Evolutionary conservation across 2,888 invertebrate species (phyloP), one percentile per base, ranked within the genome.

Genomic region (Napeogenes sylphis): DNA sequence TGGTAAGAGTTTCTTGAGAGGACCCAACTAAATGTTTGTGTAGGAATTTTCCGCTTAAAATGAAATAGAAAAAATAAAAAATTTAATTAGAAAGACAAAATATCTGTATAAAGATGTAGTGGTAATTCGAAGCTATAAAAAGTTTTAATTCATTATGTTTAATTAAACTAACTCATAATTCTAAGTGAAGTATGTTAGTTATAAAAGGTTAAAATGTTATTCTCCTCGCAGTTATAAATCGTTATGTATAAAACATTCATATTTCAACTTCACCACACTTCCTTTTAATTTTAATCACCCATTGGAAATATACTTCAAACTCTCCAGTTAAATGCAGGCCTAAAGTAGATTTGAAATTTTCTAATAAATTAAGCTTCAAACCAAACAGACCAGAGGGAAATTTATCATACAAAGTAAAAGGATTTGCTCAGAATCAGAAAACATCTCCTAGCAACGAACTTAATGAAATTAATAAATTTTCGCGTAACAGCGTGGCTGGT

Each of bases 401-500:
- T 71, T 70, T 66, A 70, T 72, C 68, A 72, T 68, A 68, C 67
- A 68, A 69, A 70, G 64, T 66, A 64, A 66, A 68, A 61, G 68
- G 66, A 65, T 67, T 63, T 68, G 68, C 54, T 51, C 63, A 66
- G 69, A 69, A 71, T 71, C 68, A 65, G 59, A 68, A 70, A 68
- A 68, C 68, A 67, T 63, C 66, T 57, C 45, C 56, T 59, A 46
- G 54, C 54, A 57, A 38, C 51, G 54, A 56, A 65, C 61, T 69
- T 69, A 68, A 69, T 69, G 67, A 69, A 72, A 70, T 72, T 72
- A 72, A 72, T 72, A 71, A 71, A 70, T 69, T 68, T 65, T 58
- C 64, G 63, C 59, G 51, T 56, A 59, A 57, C 64, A 61, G 51
- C 61, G 58, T 61, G 60, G 55, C 69, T 51, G 65, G 65, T 61